These are phyloP conservation scores for Numida meleagris DNA, from an alignment of 2,113 vertebrate genomes.

Conservation along the genomic window DNA sequence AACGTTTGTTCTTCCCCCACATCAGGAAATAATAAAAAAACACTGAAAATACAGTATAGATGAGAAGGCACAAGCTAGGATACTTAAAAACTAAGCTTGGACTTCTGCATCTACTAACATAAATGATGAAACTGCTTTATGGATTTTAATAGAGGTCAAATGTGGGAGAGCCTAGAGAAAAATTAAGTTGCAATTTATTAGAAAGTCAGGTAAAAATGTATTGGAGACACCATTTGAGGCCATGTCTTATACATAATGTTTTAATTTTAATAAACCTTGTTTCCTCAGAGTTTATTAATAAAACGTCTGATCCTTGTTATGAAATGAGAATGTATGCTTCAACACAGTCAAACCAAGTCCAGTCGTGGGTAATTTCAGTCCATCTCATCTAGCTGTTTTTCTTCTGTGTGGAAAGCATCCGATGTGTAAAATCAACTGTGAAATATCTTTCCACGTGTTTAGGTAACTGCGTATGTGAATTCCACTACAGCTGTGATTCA, in stretches of 20 bases:
- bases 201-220: background rate
- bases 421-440: background rate
- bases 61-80: background rate
- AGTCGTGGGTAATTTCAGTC: background rate
- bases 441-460: background rate
- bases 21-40: background rate
- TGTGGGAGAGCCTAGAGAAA: background rate
- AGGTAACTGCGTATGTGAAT: background rate
- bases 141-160: background rate
- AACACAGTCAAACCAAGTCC: background rate
- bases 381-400: background rate
- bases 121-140: background rate
- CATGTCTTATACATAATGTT: background rate
- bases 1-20: conserved; percentile 36
- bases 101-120: background rate
- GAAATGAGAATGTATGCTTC: background rate
- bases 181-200: background rate
- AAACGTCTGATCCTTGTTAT: background rate
- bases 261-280: background rate
- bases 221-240: background rate
- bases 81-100: background rate
- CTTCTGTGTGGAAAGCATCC: background rate
- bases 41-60: background rate
- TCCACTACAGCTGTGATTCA: background rate
- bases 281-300: background rate